Conservation (phyloP, 2,888 invertebrate genomes). For the Heliconius ismenius region DNA sequence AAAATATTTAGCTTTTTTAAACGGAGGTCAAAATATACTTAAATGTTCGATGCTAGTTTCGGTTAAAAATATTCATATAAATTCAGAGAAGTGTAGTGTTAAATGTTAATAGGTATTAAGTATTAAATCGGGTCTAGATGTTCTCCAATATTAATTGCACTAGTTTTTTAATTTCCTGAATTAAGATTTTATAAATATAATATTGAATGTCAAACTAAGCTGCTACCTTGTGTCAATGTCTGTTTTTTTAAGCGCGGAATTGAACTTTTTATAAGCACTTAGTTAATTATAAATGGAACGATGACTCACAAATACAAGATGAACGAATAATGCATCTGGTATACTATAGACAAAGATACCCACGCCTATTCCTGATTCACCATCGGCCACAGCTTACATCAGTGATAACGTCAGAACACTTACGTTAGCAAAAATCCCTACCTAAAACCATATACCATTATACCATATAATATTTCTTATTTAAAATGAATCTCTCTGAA, state of each 20-base stretch:
- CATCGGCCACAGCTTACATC: background rate
- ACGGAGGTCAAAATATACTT: background rate
- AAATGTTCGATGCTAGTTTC: background rate
- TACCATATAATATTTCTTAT: too few relatives aligned
- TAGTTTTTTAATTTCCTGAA: background rate
- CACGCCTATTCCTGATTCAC: conserved; percentile 17
- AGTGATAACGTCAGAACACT: conserved; percentile 8
- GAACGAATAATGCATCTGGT: background rate
- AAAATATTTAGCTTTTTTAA: too few relatives aligned
- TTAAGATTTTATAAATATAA: conserved; percentile 2
- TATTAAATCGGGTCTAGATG: background rate
- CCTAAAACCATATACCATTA: background rate
- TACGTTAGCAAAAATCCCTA: background rate
- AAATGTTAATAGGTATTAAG: background rate
- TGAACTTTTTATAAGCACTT: conserved; percentile 5
- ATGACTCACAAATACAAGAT: background rate
- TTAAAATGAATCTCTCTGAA: too few relatives aligned
- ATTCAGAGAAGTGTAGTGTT: too few relatives aligned
- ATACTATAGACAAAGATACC: background rate
- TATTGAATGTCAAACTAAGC: background rate
- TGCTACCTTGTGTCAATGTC: background rate
- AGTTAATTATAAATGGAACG: background rate
- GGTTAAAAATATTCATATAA: too few relatives aligned
- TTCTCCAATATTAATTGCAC: background rate
- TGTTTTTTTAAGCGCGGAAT: background rate